A percentile compares a stretch with the other conserved stretches of the same genome.
phyloP scores from a whole-genome alignment of 2,797 vertebrate species.

The Acanthiza pusilla region DNA sequence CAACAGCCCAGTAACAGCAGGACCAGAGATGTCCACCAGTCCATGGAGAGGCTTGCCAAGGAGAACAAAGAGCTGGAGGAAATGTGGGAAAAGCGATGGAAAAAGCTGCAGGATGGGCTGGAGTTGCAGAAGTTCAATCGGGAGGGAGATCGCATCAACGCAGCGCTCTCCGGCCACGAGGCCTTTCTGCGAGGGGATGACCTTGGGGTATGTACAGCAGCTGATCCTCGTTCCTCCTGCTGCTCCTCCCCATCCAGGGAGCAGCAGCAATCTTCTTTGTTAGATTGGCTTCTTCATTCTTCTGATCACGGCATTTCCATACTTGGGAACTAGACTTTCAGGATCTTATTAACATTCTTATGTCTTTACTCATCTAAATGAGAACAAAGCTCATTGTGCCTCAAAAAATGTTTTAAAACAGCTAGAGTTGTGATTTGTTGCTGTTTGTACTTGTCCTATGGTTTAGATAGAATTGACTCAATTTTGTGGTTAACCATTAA shows the following conservation, averaged over 20 bases:
- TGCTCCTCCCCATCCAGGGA: not conserved
- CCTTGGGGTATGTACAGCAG: slow-evolving; percentile 77
- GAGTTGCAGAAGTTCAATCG: slow-evolving; percentile 81
- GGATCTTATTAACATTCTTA: not conserved
- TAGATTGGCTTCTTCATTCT: not conserved
- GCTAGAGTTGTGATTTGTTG: not conserved
- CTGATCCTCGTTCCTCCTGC: not conserved
- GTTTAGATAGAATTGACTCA: not conserved
- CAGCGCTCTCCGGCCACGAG: slow-evolving; percentile 80
- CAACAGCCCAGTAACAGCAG: slow-evolving; percentile 1
- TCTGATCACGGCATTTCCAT: not conserved
- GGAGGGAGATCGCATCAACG: slow-evolving; percentile 81
- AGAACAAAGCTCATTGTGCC: not conserved
- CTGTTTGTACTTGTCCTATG: not conserved
- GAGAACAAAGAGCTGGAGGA: slow-evolving; percentile 72
- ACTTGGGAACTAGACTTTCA: not conserved
- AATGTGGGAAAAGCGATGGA: slow-evolving; percentile 73
- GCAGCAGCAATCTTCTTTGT: not conserved
- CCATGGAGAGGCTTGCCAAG: slow-evolving; percentile 67
- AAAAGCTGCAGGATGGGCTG: slow-evolving; percentile 74
- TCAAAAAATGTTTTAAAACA: not conserved
- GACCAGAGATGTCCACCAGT: slow-evolving; percentile 62
- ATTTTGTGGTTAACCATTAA: not conserved
- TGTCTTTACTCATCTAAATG: not conserved
- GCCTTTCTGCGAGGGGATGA: slow-evolving; percentile 77